Evolutionary conservation across 35 echinoderm and acorn worm species (phyloP), one percentile per base, ranked within the genome.

Genomic region (Ophioderma brevispina): DNA sequence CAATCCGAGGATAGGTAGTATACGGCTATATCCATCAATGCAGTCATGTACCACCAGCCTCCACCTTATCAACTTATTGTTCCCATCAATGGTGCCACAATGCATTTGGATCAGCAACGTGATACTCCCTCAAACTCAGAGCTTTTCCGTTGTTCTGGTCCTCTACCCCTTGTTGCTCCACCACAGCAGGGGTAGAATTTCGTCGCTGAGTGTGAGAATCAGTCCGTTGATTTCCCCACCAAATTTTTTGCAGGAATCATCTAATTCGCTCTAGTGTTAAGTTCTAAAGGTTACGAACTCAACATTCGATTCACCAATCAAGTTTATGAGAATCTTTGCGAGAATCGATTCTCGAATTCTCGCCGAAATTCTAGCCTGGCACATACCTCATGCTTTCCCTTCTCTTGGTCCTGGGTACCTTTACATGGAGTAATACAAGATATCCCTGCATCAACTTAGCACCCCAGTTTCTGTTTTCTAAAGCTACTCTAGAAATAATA

Each of bases 11-110:
- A 81, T 85, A 1, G 89, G 87, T 10, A 75, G n/a, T 5, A 87
- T 31, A 13, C 92, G 77, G 43, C 92, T 94, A 38, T 76, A 94
- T 2, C 92, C 87, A 64, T 94, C 92, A 38, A 94, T 84, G 36
- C 70, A 87, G 23, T 87, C 92, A 80, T 90, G 87, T 11, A 94
- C 63, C 14, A 94, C 92, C 59, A 94, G 55, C 8, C 87, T 17
- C 92, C 92, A 94, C 49, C n/a, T n/a, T n/a, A 52, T 52, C 8
- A 52, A 52, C 21, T 52, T 52, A 52, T 52, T 8, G 46, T 52
- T 52, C 46, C 46, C 46, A 52, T 52, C 46, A 52, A 52, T n/a
- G 46, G 21, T 52, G 46, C 46, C 46, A 52, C 21, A 52, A 52
- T 21, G 21, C 46, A 52, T 52, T 52, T 52, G 46, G 46, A 21